Evolutionary conservation across 2,888 invertebrate species (phyloP).

Genomic region (Drosophila crucigera): DNA sequence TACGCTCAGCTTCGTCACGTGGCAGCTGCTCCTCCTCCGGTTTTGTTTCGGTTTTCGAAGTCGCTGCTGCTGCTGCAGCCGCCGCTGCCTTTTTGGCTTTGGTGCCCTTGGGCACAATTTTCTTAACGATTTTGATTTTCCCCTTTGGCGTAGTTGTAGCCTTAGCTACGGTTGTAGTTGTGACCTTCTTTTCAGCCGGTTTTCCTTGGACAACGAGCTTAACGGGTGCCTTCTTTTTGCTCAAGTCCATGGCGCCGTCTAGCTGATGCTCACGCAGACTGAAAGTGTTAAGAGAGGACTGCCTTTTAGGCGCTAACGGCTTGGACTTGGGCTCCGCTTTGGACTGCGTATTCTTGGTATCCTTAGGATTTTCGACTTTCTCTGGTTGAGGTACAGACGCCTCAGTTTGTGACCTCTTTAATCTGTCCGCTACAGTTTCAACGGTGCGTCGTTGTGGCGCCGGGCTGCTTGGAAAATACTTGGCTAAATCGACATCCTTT

Average conservation of each 20-base stretch:
- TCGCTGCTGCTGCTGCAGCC: constrained; percentile 33
- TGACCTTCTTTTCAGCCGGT: constrained; percentile 12
- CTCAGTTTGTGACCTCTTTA: constrained; percentile 81
- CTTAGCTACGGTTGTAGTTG: neutral
- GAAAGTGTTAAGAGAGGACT: constrained; percentile 68
- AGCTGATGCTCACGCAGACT: constrained; percentile 84
- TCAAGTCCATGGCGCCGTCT: constrained; percentile 84
- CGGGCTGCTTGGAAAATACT: constrained; percentile 84
- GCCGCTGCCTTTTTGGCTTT: constrained; percentile 70
- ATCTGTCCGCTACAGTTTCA: constrained; percentile 79
- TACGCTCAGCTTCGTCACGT: constrained; percentile 80
- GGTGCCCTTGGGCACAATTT: constrained; percentile 82
- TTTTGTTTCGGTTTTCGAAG: constrained; percentile 3
- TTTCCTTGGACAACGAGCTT: constrained; percentile 35
- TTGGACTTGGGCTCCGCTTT: constrained; percentile 34
- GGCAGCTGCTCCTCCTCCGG: constrained; percentile 30
- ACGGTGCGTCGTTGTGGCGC: constrained; percentile 81
- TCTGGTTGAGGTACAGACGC: constrained; percentile 47
- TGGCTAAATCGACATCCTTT: constrained; percentile 84
- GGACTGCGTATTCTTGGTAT: neutral
- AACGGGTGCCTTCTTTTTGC: constrained; percentile 69
- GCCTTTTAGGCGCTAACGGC: constrained; percentile 65
- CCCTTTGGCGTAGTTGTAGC: constrained; percentile 63
- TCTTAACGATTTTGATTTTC: constrained; percentile 81
- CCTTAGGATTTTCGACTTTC: constrained; percentile 6